Conservation (phyloP, 2,888 invertebrate genomes). For the Conomelus anceps region DNA sequence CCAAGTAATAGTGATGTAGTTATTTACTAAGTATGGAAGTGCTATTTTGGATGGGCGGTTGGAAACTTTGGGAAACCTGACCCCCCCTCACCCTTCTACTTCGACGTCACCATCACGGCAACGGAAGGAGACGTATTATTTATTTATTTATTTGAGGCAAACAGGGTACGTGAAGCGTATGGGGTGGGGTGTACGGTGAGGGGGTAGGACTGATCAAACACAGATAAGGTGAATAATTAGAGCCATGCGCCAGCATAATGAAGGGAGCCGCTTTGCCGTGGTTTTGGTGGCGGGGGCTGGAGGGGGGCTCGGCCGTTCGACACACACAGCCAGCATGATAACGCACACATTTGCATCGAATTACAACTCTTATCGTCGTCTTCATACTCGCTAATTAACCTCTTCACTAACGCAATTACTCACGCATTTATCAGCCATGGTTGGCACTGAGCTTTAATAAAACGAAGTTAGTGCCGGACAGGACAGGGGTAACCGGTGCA, state of each 20-base stretch:
- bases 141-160: background rate
- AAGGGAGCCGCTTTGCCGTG: background rate
- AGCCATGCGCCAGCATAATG: constrained; percentile 24
- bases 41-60: background rate
- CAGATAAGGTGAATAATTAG: constrained; percentile 23
- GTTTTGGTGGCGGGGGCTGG: background rate
- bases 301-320: background rate
- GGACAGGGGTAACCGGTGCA: too few relatives aligned
- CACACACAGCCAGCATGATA: background rate
- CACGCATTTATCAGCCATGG: background rate
- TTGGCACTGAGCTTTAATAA: constrained; percentile 4
- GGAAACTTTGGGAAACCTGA: background rate
- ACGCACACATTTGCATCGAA: constrained; percentile 13
- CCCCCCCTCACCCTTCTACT: background rate
- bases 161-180: background rate
- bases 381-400: constrained; percentile 11
- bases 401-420: constrained; percentile 12
- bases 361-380: constrained; percentile 6
- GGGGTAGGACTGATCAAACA: constrained; percentile 24
- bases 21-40: too few relatives aligned
- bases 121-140: background rate
- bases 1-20: too few relatives aligned
- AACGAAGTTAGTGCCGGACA: background rate
- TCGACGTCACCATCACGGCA: background rate
- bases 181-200: background rate